phyloP scores from a whole-genome alignment of 1,140 invertebrate genomes.

The Doryteuthis pealeii region DNA sequence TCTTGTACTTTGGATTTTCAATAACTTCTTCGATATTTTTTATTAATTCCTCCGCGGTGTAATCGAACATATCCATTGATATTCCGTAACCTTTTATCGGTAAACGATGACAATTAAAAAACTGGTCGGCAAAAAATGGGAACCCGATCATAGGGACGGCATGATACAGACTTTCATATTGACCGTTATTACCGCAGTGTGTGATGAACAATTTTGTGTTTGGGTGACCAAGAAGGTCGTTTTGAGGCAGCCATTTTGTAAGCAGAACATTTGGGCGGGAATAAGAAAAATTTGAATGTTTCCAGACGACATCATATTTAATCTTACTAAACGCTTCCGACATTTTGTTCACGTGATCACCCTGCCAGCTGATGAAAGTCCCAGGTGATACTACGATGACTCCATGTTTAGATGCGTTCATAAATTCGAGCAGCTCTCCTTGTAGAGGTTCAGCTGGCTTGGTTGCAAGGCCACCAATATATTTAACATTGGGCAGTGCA shows the following conservation, averaged over 20 bases:
- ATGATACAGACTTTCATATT: too few relatives aligned
- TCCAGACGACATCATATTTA: too few relatives aligned
- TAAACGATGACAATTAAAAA: conserved; percentile 57
- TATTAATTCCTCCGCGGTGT: conserved; percentile 36
- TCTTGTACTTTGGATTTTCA: too few relatives aligned
- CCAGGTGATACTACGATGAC: conserved; percentile 34
- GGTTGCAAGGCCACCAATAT: conserved; percentile 23
- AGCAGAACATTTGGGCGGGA: too few relatives aligned
- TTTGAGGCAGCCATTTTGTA: conserved; percentile 38
- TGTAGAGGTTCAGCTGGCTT: conserved; percentile 22
- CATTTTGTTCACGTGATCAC: conserved; percentile 40
- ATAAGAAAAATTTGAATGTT: neutral
- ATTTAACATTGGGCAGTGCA: conserved; percentile 17
- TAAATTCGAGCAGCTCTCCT: conserved; percentile 16
- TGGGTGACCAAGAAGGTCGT: conserved; percentile 71
- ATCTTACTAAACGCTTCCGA: conserved; percentile 17
- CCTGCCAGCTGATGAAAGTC: neutral
- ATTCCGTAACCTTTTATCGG: conserved; percentile 51
- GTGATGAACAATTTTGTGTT: conserved; percentile 66
- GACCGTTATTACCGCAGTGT: too few relatives aligned
- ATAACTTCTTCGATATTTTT: too few relatives aligned
- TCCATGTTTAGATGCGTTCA: conserved; percentile 19
- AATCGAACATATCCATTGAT: conserved; percentile 41
- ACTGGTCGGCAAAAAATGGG: conserved; percentile 72
- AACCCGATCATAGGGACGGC: conserved; percentile 69